Evolutionary conservation across 2,113 vertebrate species (phyloP).

Genomic region (Xenopus tropicalis): DNA sequence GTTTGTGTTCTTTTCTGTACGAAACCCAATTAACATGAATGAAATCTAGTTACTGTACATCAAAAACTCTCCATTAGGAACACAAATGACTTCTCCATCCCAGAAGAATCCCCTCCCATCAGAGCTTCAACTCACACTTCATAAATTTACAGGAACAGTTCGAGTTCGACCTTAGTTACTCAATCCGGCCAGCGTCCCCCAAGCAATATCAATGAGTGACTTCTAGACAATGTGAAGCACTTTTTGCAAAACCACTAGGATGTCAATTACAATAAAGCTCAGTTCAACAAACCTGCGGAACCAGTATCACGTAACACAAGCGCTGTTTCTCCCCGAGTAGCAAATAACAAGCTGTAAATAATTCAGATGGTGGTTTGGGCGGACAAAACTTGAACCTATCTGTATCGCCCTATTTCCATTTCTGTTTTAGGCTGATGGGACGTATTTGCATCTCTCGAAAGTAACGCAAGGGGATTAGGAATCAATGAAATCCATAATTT

Average conservation of each 20-base stretch:
- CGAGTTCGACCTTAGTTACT: slow-evolving; percentile 33
- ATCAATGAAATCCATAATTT: too few relatives aligned
- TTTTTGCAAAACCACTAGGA: slow-evolving; percentile 42
- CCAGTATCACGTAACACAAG: slow-evolving; percentile 39
- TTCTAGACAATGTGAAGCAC: slow-evolving; percentile 44
- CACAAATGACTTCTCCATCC: too few relatives aligned
- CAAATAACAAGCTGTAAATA: slow-evolving; percentile 42
- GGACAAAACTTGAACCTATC: slow-evolving; percentile 42
- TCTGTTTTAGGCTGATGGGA: slow-evolving; percentile 27
- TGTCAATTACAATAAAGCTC: slow-evolving; percentile 45
- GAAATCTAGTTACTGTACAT: too few relatives aligned
- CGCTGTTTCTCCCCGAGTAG: slow-evolving; percentile 35
- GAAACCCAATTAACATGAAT: too few relatives aligned
- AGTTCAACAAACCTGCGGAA: slow-evolving; percentile 38
- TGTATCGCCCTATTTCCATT: slow-evolving; percentile 36
- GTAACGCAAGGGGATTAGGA: not conserved
- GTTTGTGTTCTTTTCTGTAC: too few relatives aligned
- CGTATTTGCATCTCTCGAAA: slow-evolving; percentile 24
- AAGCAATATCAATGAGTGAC: slow-evolving; percentile 41
- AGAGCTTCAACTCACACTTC: too few relatives aligned
- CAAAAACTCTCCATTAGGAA: too few relatives aligned
- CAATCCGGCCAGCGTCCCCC: slow-evolving; percentile 25
- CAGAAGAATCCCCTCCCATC: too few relatives aligned
- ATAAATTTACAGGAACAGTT: slow-evolving; percentile 12
- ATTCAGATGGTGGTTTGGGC: slow-evolving; percentile 33